Percentiles rank a stretch among this genome's conserved stretches.
Evolutionary conservation across 2,797 vertebrate species (phyloP).

Genomic region (Anolis apletophallus): DNA sequence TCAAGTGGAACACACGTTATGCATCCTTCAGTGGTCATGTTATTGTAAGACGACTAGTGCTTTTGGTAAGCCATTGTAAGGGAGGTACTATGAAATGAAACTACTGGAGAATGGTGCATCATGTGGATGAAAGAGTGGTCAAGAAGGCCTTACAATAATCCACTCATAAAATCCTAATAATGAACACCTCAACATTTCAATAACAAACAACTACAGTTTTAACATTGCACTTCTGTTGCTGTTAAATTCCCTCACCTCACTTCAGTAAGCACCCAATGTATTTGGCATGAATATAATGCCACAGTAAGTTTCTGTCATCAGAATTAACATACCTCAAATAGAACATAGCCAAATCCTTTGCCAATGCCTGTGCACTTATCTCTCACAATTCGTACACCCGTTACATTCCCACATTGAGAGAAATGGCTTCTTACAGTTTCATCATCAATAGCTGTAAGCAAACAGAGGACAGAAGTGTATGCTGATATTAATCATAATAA

Average conservation of each 20-base stretch:
- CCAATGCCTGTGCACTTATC: constrained; percentile 87
- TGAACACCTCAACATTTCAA: too few relatives aligned
- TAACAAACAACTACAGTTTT: not conserved
- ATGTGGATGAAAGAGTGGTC: too few relatives aligned
- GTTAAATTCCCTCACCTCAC: not conserved
- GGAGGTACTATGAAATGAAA: not conserved
- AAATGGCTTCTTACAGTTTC: constrained; percentile 84
- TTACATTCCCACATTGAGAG: constrained; percentile 83
- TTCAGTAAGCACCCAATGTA: not conserved
- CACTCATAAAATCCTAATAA: too few relatives aligned
- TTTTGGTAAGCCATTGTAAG: not conserved
- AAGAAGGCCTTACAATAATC: too few relatives aligned
- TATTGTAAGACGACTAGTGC: not conserved
- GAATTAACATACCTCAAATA: constrained; percentile 86
- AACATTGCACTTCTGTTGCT: not conserved
- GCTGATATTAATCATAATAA: not conserved
- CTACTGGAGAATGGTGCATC: not conserved
- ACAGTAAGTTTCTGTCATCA: not conserved
- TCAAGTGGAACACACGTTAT: not conserved
- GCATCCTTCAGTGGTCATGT: not conserved
- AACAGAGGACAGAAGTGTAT: not conserved
- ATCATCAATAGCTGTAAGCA: constrained; percentile 83
- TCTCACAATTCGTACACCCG: constrained; percentile 88
- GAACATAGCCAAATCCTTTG: constrained; percentile 93
- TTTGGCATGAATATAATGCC: not conserved